Conservation (phyloP, 2,888 invertebrate genomes). For the Drosophila paramelanica region DNA sequence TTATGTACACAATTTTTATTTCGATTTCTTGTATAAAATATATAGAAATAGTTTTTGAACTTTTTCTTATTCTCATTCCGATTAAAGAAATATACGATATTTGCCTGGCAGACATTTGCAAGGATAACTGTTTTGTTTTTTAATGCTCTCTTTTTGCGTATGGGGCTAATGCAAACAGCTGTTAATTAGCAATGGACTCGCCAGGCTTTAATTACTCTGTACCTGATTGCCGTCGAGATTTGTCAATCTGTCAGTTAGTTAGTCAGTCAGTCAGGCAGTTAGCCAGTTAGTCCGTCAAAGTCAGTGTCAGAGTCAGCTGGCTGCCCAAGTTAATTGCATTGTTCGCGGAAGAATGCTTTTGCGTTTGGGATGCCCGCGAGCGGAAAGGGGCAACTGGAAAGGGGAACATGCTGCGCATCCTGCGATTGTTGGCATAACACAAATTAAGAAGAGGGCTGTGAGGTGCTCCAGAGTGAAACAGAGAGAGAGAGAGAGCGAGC, state of each 20-base stretch:
- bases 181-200: slow-evolving; percentile 58
- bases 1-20: no score
- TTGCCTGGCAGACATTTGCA: no score
- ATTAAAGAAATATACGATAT: no score
- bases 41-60: no score
- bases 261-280: slow-evolving; percentile 2
- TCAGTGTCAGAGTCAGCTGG: slow-evolving; percentile 6
- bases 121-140: not conserved
- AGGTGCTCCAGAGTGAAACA: slow-evolving; percentile 1
- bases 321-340: slow-evolving; percentile 67
- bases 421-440: slow-evolving; percentile 81
- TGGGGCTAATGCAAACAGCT: slow-evolving; percentile 42
- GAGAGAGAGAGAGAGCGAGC: slow-evolving; percentile 6
- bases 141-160: not conserved
- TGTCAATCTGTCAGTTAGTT: slow-evolving; percentile 24
- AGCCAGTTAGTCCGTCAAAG: not conserved
- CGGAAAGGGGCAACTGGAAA: slow-evolving; percentile 13
- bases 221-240: slow-evolving; percentile 22
- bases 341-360: slow-evolving; percentile 64
- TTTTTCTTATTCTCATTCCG: no score
- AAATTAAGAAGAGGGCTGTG: slow-evolving; percentile 60
- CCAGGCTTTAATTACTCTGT: slow-evolving; percentile 53
- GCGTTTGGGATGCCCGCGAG: not conserved
- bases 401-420: slow-evolving; percentile 67
- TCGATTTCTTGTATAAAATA: no score